Evolutionary conservation across 1,140 invertebrate genomes (phyloP), one percentile per base, ranked within the genome.

Genomic region (Rhynchophorus ferrugineus): DNA sequence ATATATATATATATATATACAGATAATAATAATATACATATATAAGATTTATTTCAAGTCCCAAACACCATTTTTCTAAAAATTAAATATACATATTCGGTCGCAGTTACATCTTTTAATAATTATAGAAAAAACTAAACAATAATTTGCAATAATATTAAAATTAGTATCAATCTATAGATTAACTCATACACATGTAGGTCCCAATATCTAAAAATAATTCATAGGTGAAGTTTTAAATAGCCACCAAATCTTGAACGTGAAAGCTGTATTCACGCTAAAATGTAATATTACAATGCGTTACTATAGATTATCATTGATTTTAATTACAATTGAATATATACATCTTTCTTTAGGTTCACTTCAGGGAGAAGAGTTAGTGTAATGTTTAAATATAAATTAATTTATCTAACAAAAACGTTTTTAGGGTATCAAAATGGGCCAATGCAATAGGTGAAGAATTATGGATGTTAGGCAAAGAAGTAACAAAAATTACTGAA

Each of bases 401-500:
- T 35, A 14, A 35, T 48, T n/a, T n/a, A 16, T 34, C 7, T 21
- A 48, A 29, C n/a, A 46, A 46, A 17, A 22, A 22, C 35, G 3
- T 16, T 56, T 59, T 29, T 46, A 69, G 66, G 9, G 61, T 69
- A 6, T 45, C 43, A 18, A 63, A 60, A 62, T 69, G 67, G 67
- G 66, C 66, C 7, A 61, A 68, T 44, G 56, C 56, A 16, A 54
- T 69, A 20, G 65, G 67, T 16, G 54, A 59, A 20, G 61, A 69
- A 39, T 52, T 69, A 14, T 66, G 62, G 51, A 59, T 59, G 29
- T 47, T 69, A 22, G 66, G 66, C 7, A 41, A 54, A 55, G 45
- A 58, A 35, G 61, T 68, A 39, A 69, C 67, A 16, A 66, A 65
- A 57, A 59, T 55, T 17, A 48, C 50, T 8, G 63, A 66, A 59